Percentiles rank a stretch among this genome's conserved stretches.
phyloP scores from a whole-genome alignment of 2,113 vertebrate species.

The Myotis brandtii region DNA sequence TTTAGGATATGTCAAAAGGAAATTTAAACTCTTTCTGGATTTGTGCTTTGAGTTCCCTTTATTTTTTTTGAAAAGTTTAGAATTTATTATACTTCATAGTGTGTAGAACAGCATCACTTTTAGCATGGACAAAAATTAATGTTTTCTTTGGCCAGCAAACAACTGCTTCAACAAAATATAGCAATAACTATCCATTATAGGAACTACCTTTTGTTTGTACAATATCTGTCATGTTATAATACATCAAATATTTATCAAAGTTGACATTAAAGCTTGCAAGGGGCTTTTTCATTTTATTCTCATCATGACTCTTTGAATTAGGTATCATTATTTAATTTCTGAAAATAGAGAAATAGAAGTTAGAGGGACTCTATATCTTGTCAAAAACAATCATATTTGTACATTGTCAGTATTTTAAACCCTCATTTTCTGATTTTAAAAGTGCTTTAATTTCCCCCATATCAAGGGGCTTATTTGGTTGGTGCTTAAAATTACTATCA shows the following conservation, averaged over 20 bases:
- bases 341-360: not conserved
- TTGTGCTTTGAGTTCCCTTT: not conserved
- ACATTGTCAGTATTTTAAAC: slow-evolving; percentile 11
- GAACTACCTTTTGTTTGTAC: not conserved
- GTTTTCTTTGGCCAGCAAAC: not conserved
- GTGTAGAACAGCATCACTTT: not conserved
- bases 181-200: not conserved
- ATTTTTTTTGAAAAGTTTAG: not conserved
- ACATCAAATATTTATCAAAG: not conserved
- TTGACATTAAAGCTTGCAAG: not conserved
- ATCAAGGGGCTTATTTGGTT: not conserved
- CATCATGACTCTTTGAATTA: slow-evolving; percentile 22
- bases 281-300: slow-evolving; percentile 49
- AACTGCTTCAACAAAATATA: not conserved
- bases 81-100: slow-evolving; percentile 11
- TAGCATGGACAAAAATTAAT: not conserved
- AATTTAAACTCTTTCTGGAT: slow-evolving; percentile 17
- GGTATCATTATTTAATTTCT: slow-evolving; percentile 23
- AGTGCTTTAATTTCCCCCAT: not conserved
- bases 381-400: slow-evolving; percentile 3
- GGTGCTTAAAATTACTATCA: not conserved
- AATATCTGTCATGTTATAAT: not conserved
- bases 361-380: not conserved
- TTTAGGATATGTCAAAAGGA: slow-evolving; percentile 41
- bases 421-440: slow-evolving; percentile 10